Percentiles rank a stretch among this genome's conserved stretches.
Evolutionary conservation across 2,888 invertebrate genomes (phyloP).

Genomic region (Trilocha varians): DNA sequence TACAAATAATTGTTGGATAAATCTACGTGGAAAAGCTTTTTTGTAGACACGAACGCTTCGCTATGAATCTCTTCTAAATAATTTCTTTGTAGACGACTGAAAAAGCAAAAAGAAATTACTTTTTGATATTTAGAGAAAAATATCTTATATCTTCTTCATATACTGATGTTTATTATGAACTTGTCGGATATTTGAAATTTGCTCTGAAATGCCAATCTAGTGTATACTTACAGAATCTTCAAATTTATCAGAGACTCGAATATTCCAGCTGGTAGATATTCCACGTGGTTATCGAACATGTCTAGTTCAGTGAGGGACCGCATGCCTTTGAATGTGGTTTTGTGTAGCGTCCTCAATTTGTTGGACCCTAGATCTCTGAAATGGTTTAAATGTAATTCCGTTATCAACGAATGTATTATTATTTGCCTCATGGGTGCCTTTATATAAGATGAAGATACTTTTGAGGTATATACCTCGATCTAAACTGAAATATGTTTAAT

Average conservation of each 20-base stretch:
- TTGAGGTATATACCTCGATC: no score
- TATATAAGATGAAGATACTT: no score
- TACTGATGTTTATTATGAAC: no score
- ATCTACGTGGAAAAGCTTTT: conserved; percentile 78
- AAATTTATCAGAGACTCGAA: conserved; percentile 77
- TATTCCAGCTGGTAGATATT: conserved; percentile 76
- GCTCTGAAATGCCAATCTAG: no score
- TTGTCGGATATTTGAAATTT: no score
- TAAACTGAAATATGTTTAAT: no score
- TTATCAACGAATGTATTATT: no score
- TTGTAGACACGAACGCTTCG: conserved; percentile 71
- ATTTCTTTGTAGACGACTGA: conserved; percentile 78
- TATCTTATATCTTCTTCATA: no score
- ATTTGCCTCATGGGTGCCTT: no score
- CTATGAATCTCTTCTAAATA: conserved; percentile 75
- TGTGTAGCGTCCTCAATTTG: conserved; percentile 77
- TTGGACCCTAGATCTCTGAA: conserved; percentile 83
- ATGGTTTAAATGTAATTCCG: no score
- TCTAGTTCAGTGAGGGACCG: conserved; percentile 77
- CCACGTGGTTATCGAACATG: conserved; percentile 82
- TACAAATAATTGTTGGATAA: conserved; percentile 77
- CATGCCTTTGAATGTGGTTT: conserved; percentile 78
- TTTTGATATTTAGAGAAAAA: no score
- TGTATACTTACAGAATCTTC: conserved; percentile 22
- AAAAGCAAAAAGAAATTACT: no score